These are phyloP conservation scores for Phymanthus crucifer DNA, from an alignment of 92 coral and sea anemone genomes.

Conservation along the genomic window DNA sequence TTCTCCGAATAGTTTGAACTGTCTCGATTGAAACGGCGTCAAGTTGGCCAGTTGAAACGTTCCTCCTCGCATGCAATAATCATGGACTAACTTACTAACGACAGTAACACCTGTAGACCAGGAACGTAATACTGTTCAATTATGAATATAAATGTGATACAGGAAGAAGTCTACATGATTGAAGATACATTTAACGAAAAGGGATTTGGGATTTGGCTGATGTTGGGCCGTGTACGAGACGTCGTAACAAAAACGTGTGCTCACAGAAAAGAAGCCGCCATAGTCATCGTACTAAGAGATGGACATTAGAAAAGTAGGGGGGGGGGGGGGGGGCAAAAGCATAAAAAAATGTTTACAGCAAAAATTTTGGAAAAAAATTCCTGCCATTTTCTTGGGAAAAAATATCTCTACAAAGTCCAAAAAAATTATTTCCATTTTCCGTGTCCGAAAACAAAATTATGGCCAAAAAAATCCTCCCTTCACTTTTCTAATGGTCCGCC, in stretches of 20 bases:
- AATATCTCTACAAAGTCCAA: no score
- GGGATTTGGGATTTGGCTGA: neutral
- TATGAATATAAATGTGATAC: neutral
- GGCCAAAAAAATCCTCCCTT: no score
- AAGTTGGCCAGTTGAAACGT: neutral
- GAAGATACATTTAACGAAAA: neutral
- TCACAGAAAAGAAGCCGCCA: neutral
- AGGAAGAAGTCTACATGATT: neutral
- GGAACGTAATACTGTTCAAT: neutral
- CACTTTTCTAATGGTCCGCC: no score
- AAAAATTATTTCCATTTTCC: no score
- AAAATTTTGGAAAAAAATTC: no score
- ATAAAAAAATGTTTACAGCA: no score
- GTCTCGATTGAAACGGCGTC: neutral
- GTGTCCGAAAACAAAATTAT: no score
- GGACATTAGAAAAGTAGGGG: no score
- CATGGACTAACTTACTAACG: neutral
- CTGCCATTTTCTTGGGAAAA: no score
- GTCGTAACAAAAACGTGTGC: neutral
- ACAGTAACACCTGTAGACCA: neutral
- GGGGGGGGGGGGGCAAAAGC: no score
- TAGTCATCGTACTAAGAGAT: no score
- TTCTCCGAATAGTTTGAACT: neutral
- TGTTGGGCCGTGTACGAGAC: conserved; percentile 3
- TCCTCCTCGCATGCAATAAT: neutral